Evolutionary conservation across 2,888 invertebrate species (phyloP).

Genomic region (Criorhina ranunculi): DNA sequence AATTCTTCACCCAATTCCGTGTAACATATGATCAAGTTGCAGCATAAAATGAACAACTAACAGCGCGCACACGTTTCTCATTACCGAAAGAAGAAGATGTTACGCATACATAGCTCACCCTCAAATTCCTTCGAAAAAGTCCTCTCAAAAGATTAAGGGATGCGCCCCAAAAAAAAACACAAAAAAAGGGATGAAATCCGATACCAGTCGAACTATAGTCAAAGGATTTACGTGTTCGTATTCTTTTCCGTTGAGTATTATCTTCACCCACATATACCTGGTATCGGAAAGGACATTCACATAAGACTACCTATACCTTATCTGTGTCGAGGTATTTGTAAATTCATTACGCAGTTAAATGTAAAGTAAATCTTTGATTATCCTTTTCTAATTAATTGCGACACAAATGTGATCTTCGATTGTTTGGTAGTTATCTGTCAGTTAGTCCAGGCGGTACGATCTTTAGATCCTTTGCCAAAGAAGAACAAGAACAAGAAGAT

Average conservation of each 20-base stretch:
- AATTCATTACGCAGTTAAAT: slow-evolving; percentile 67
- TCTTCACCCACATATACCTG: slow-evolving; percentile 74
- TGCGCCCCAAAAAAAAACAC: slow-evolving; percentile 38
- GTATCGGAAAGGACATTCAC: slow-evolving; percentile 39
- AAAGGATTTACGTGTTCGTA: slow-evolving; percentile 45
- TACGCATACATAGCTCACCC: slow-evolving; percentile 5
- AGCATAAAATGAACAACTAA: slow-evolving; percentile 63
- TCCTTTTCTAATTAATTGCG: slow-evolving; percentile 77
- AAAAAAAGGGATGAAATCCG: slow-evolving; percentile 63
- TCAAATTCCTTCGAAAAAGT: slow-evolving; percentile 18
- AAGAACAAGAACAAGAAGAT: slow-evolving; percentile 15
- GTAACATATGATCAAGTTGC: slow-evolving; percentile 54
- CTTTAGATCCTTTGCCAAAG: slow-evolving; percentile 47
- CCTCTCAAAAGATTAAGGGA: slow-evolving; percentile 37
- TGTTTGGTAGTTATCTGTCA: slow-evolving; percentile 56
- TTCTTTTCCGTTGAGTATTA: slow-evolving; percentile 29
- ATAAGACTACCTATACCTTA: slow-evolving; percentile 1
- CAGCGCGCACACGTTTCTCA: slow-evolving; percentile 69
- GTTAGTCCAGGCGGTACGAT: slow-evolving; percentile 49
- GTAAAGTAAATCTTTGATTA: slow-evolving; percentile 66
- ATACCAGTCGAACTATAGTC: slow-evolving; percentile 50
- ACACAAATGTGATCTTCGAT: slow-evolving; percentile 78
- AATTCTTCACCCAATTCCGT: slow-evolving; percentile 67
- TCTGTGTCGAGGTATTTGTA: slow-evolving; percentile 36
- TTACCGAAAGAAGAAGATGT: slow-evolving; percentile 48